phyloP scores from a whole-genome alignment of 2,113 vertebrate genomes.

The Pangasianodon hypophthalmus region DNA sequence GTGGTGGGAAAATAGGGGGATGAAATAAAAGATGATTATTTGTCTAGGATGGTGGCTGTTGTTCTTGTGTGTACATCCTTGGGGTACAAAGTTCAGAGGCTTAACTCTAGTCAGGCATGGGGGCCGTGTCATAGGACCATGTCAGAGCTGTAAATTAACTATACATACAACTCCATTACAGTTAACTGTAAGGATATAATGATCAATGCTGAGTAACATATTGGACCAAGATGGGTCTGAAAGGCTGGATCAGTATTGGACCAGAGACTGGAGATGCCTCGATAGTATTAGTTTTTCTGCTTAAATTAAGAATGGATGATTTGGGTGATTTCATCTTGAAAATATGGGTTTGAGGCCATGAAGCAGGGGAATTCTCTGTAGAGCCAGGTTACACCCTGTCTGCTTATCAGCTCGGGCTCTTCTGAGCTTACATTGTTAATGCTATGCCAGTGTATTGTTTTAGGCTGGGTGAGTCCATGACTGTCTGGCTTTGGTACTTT shows the following conservation, averaged over 20 bases:
- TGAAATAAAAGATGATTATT: background rate
- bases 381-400: background rate
- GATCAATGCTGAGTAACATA: background rate
- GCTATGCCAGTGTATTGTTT: background rate
- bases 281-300: background rate
- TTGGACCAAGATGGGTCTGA: background rate
- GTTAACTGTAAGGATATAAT: background rate
- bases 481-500: conserved; percentile 25
- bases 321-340: background rate
- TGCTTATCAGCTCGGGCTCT: background rate
- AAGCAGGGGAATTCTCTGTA: too few species aligned
- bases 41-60: background rate
- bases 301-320: background rate
- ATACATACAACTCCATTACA: background rate
- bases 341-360: background rate
- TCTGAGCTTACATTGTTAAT: background rate
- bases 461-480: background rate
- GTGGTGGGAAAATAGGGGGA: background rate
- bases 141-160: background rate
- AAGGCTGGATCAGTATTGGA: background rate
- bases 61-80: background rate
- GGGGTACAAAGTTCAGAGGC: background rate
- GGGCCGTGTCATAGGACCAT: background rate
- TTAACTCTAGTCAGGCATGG: background rate
- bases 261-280: background rate